A percentile compares a stretch with the other conserved stretches of the same genome.
phyloP scores from a whole-genome alignment of 2,113 vertebrate genomes.

The Sebastes schlegelii region DNA sequence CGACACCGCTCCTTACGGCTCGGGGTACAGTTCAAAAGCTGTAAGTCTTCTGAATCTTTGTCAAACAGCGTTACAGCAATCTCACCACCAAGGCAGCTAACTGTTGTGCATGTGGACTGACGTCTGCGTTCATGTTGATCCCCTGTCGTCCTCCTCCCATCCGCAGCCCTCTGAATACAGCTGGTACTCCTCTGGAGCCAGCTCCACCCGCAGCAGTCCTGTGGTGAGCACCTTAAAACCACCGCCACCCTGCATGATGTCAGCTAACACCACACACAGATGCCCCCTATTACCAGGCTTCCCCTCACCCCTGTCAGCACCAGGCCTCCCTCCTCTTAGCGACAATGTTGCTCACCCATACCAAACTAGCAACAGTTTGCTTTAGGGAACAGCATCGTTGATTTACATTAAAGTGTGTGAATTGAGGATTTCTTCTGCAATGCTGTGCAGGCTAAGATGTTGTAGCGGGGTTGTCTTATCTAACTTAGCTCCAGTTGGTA shows the following conservation, averaged over 20 bases:
- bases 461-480: constrained; percentile 1
- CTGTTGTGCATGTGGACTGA: constrained; percentile 38
- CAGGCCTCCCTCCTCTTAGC: not conserved
- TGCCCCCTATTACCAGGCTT: constrained; percentile 36
- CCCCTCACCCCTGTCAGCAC: not conserved
- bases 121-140: constrained; percentile 67
- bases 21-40: constrained; percentile 85
- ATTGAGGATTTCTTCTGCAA: constrained; percentile 12
- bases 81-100: constrained; percentile 35
- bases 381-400: constrained; percentile 10
- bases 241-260: constrained; percentile 55
- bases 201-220: constrained; percentile 92
- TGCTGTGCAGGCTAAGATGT: constrained; percentile 10
- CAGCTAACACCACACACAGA: constrained; percentile 39
- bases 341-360: not conserved
- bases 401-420: constrained; percentile 9
- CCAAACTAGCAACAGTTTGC: not conserved
- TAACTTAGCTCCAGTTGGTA: not conserved
- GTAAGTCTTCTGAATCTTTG: constrained; percentile 84
- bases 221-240: constrained; percentile 87
- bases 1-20: constrained; percentile 85
- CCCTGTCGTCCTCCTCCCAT: constrained; percentile 41
- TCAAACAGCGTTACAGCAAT: constrained; percentile 24
- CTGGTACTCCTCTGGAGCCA: constrained; percentile 90
- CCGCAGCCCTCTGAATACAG: constrained; percentile 93